Conservation (phyloP, 2,888 invertebrate genomes). For the Orthosia cruda region DNA sequence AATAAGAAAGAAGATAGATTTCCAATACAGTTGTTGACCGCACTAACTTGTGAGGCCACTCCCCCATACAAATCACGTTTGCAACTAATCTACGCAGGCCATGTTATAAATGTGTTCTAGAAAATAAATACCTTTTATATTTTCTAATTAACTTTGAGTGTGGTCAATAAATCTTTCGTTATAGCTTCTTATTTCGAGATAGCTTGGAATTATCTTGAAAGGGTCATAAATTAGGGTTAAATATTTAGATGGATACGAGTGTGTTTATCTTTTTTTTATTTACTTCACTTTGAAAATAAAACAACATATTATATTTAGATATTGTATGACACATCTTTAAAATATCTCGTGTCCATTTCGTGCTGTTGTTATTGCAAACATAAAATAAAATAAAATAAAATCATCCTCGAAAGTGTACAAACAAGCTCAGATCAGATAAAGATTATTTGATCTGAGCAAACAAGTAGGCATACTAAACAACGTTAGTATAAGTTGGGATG, state of each 20-base stretch:
- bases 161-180: constrained; percentile 55
- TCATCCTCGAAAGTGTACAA: neutral
- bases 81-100: constrained; percentile 38
- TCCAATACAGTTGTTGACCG: constrained; percentile 39
- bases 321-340: too few species aligned
- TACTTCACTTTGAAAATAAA: neutral
- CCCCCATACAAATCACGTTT: constrained; percentile 51
- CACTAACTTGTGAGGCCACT: constrained; percentile 26
- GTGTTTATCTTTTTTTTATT: constrained; percentile 10
- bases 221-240: constrained; percentile 27
- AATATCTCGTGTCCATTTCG: too few species aligned
- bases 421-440: too few species aligned
- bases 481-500: neutral
- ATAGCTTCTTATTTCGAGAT: constrained; percentile 43
- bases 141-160: constrained; percentile 53
- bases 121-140: constrained; percentile 49
- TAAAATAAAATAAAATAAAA: neutral
- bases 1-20: constrained; percentile 40
- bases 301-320: neutral
- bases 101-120: constrained; percentile 29
- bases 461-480: neutral
- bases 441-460: too few species aligned
- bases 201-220: constrained; percentile 31
- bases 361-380: too few species aligned
- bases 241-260: constrained; percentile 9